Evolutionary conservation across 1,140 invertebrate genomes (phyloP).

Genomic region (honey bee (Apis mellifera)): DNA sequence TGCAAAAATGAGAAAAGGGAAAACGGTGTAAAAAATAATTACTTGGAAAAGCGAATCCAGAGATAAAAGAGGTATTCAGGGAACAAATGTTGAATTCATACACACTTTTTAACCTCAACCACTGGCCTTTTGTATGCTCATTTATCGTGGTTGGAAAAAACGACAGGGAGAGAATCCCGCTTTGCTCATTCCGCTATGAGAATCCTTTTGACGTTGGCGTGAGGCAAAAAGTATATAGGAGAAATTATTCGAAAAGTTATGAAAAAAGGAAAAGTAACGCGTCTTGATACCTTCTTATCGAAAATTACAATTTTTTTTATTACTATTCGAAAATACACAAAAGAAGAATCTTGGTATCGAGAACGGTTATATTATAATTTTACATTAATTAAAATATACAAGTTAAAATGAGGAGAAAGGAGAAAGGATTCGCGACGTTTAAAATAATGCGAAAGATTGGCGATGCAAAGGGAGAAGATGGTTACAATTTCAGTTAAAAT

Average conservation of each 20-base stretch:
- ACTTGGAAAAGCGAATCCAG: neutral
- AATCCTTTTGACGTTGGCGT: constrained; percentile 16
- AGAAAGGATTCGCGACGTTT: neutral
- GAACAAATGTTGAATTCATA: constrained; percentile 15
- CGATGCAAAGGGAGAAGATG: neutral
- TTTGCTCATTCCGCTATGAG: constrained; percentile 22
- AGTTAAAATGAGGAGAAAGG: neutral
- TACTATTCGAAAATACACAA: neutral
- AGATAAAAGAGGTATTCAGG: neutral
- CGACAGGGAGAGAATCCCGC: neutral
- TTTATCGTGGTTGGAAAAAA: neutral
- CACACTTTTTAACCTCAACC: neutral
- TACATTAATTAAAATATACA: neutral
- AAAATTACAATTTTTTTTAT: too few species aligned
- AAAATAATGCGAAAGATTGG: neutral
- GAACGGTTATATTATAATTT: neutral
- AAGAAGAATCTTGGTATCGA: neutral
- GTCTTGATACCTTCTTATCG: too few species aligned
- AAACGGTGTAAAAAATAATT: neutral
- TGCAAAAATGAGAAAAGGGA: too few species aligned
- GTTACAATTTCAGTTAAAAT: neutral
- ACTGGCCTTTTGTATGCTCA: neutral
- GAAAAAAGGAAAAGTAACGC: too few species aligned
- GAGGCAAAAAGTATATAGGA: neutral
- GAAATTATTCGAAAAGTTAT: neutral